Conservation (phyloP, 2,888 invertebrate genomes). For the Sesia bembeciformis region DNA sequence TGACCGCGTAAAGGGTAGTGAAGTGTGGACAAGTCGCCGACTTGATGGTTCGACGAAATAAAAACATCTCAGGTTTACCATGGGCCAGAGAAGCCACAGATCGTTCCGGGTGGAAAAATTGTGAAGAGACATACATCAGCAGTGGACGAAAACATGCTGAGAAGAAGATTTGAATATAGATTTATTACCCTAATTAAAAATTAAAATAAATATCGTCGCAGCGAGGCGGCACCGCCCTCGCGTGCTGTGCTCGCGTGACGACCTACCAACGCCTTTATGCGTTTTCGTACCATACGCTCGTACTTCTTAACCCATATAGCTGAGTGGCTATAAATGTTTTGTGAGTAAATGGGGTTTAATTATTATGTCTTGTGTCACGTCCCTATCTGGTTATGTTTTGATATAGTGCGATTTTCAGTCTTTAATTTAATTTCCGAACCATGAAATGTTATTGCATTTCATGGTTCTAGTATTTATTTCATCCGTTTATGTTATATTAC, state of each 20-base stretch:
- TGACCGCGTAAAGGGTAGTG: no score
- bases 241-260: slow-evolving; percentile 50
- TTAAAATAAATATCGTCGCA: slow-evolving; percentile 1
- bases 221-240: slow-evolving; percentile 25
- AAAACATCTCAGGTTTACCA: no score
- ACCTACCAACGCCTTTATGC: slow-evolving; percentile 51
- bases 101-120: no score
- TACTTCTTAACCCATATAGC: slow-evolving; percentile 50
- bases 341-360: slow-evolving; percentile 15
- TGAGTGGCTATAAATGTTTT: slow-evolving; percentile 24
- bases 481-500: not conserved
- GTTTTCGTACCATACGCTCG: slow-evolving; percentile 41
- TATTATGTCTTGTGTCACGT: not conserved
- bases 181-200: no score
- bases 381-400: not conserved
- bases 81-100: no score
- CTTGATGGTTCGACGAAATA: no score
- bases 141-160: no score
- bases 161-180: no score
- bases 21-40: no score
- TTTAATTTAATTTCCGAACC: not conserved
- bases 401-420: not conserved
- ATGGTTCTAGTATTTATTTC: not conserved
- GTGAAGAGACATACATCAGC: no score
- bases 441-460: not conserved